Evolutionary conservation across 2,113 vertebrate genomes (phyloP).

Genomic region (Brevimyrus niger): DNA sequence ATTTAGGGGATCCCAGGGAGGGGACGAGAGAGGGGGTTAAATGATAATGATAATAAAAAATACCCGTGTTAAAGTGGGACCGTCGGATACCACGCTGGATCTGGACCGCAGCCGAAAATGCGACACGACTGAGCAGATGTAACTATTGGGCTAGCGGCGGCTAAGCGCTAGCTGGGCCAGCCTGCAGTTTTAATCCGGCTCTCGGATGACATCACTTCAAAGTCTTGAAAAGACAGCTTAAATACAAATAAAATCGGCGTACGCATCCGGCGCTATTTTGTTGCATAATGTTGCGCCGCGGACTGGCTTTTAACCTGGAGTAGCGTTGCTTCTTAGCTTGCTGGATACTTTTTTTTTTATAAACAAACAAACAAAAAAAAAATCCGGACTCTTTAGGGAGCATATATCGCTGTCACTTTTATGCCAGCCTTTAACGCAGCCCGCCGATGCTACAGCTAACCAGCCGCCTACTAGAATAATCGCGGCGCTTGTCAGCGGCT

Average conservation of each 20-base stretch:
- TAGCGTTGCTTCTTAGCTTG: neutral
- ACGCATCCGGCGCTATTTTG: slow-evolving; percentile 33
- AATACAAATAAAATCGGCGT: slow-evolving; percentile 27
- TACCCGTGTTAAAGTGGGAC: slow-evolving; percentile 19
- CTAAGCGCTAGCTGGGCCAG: slow-evolving; percentile 1
- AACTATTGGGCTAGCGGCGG: slow-evolving; percentile 1
- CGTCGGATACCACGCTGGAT: slow-evolving; percentile 32
- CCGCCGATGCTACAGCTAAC: slow-evolving; percentile 27
- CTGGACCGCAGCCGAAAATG: slow-evolving; percentile 47
- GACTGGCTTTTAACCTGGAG: slow-evolving; percentile 11
- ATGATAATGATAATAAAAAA: slow-evolving; percentile 10
- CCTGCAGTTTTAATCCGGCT: slow-evolving; percentile 11
- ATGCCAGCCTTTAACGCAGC: slow-evolving; percentile 29
- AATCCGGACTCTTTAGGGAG: slow-evolving; percentile 15
- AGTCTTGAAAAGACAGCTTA: slow-evolving; percentile 24
- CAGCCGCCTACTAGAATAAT: slow-evolving; percentile 20
- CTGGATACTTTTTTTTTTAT: slow-evolving; percentile 26
- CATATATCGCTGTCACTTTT: slow-evolving; percentile 32
- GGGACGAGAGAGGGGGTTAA: slow-evolving; percentile 14
- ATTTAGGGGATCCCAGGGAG: neutral
- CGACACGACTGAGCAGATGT: slow-evolving; percentile 54
- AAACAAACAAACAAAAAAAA: neutral
- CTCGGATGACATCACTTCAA: slow-evolving; percentile 18
- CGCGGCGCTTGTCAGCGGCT: slow-evolving; percentile 50
- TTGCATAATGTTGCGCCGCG: slow-evolving; percentile 26